phyloP scores from a whole-genome alignment of 2,113 vertebrate species.

The Syrrhaptes paradoxus region DNA sequence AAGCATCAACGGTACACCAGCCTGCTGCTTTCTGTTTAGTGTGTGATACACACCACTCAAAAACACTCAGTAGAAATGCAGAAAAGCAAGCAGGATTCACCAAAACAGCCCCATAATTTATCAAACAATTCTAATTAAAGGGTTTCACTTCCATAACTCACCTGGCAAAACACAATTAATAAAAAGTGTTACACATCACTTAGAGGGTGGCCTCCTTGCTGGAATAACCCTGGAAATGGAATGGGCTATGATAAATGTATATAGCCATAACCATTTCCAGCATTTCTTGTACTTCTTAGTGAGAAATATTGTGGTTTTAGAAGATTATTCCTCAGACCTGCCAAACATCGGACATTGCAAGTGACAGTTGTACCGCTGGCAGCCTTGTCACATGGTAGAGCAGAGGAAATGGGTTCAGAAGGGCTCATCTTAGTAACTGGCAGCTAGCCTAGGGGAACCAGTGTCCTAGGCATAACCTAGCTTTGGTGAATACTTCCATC shows the following conservation, averaged over 20 bases:
- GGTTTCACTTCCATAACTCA: neutral
- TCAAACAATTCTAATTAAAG: neutral
- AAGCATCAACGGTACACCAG: slow-evolving; percentile 31
- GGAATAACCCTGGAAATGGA: neutral
- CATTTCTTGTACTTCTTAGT: neutral
- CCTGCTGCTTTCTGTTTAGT: neutral
- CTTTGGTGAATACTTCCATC: neutral
- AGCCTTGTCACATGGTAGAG: neutral
- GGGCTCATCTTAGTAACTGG: neutral
- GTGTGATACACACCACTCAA: neutral
- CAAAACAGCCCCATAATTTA: neutral
- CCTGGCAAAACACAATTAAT: neutral
- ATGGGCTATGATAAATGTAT: neutral
- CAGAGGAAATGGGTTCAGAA: slow-evolving; percentile 20
- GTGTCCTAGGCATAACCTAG: neutral
- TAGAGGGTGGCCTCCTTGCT: neutral
- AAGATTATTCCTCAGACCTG: neutral
- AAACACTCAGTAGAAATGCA: neutral
- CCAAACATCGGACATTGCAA: neutral
- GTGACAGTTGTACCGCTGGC: neutral
- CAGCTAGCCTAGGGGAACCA: neutral
- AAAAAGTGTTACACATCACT: neutral
- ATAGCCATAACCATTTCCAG: neutral
- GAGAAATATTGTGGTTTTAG: neutral
- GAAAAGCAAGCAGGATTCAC: neutral